Base-by-base conservation (phyloP, 2,113 vertebrate genomes). In the Chaetodon auriga region DNA sequence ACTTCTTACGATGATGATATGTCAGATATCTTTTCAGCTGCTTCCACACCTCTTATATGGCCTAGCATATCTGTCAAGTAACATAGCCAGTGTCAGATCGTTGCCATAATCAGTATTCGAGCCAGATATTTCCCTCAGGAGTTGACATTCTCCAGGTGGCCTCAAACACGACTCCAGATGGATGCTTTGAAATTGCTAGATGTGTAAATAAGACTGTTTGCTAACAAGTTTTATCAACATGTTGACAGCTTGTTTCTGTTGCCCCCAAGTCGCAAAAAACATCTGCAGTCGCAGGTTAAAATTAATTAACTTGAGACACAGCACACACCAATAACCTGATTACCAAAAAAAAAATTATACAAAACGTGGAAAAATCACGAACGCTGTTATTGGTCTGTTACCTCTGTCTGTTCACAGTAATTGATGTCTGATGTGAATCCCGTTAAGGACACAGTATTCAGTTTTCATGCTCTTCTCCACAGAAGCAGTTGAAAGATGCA, bases 401-500 rank as follows among this genome's bases (percentile, higher is more conserved):
- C 1, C 45, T 30, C 30, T 4, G 66, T 60, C 4, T 66, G 2
- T n/a, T 73, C 54, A 69, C 19, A 35, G 7, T 19, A 14, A 21
- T 5, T 19, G 51, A 53, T 36, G 30, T 41, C 16, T 51, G 51
- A 35, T 0, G 0, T 11, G 2, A 57, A 11, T 57, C 30, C 8
- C 25, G 12, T 11, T 35, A 7, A 66, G 21, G 4, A 36, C 36
- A 14, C 4, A 16, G 9, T 25, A 1, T 73, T 30, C 0, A 1
- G 77, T 71, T 82, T 48, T 35, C 16, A 7, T 63, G 4, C 5
- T 80, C 6, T 49, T 43, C 15, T 74, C 58, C 38, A 87, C 90
- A 96, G 95, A 94, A 93, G 82, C 93, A 93, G 58, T 58, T 95
- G 6, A 95, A 94, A 81, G 95, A 95, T 7, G 91, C 92, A 0